Evolutionary conservation across 2,113 vertebrate species (phyloP).

Genomic region (Platysternon megacephalum): DNA sequence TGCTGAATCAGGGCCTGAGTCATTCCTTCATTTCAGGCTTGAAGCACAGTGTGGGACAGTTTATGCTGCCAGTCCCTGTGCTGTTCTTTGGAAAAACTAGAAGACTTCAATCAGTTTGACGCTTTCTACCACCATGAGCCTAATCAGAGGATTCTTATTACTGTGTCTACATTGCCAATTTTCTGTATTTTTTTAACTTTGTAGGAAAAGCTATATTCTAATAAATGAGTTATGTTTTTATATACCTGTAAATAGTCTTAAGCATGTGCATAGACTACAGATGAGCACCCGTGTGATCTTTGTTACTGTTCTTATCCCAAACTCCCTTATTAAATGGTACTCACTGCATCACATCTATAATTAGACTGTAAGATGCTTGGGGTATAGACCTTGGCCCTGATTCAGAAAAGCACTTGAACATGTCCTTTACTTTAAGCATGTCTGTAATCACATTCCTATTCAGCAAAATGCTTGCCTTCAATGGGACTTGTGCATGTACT

Average conservation of each 20-base stretch:
- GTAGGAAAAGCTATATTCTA: neutral
- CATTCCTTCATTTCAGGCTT: neutral
- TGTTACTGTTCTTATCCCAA: neutral
- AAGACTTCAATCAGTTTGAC: neutral
- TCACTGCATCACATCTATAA: neutral
- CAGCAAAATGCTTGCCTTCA: neutral
- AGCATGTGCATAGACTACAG: neutral
- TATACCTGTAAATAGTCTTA: neutral
- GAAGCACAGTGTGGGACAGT: neutral
- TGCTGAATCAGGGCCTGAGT: neutral
- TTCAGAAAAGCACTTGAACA: constrained; percentile 22
- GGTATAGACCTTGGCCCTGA: neutral
- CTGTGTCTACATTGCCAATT: neutral
- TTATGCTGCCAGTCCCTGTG: neutral
- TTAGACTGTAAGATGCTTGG: neutral
- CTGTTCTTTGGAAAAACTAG: neutral
- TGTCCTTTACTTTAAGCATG: neutral
- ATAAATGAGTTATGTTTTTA: neutral
- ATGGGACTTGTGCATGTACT: neutral
- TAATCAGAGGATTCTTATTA: neutral
- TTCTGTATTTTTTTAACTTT: neutral
- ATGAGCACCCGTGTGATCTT: neutral
- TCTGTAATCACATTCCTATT: neutral
- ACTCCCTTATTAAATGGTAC: neutral
- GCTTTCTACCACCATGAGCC: neutral